Percentiles rank a stretch among this genome's conserved stretches.
phyloP scores from a whole-genome alignment of 2,888 invertebrate genomes.

The Chrysolina haemoptera region DNA sequence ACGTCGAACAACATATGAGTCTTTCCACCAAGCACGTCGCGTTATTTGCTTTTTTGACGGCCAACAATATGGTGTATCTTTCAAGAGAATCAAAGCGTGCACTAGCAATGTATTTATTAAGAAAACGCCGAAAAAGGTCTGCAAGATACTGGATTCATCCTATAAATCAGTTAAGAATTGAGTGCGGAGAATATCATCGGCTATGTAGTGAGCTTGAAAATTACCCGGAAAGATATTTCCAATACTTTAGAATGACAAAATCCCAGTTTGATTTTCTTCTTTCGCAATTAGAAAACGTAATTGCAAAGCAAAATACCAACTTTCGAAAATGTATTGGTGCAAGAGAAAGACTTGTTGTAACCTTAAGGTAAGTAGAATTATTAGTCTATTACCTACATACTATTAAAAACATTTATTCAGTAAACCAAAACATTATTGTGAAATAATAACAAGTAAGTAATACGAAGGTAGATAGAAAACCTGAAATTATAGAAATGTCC shows the following conservation, averaged over 20 bases:
- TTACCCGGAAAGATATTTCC: neutral
- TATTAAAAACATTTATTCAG: too few species aligned
- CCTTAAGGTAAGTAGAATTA: too few species aligned
- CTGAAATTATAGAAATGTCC: too few species aligned
- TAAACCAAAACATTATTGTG: too few species aligned
- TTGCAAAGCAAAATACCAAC: neutral
- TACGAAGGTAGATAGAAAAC: too few species aligned
- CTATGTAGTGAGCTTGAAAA: too few species aligned
- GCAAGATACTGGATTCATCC: neutral
- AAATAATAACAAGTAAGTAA: too few species aligned
- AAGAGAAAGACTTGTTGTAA: neutral
- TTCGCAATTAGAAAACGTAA: neutral
- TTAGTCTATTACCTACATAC: too few species aligned
- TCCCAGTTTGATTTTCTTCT: neutral
- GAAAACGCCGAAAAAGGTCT: slow-evolving; percentile 5
- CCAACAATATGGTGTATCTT: neutral
- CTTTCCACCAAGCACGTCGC: neutral
- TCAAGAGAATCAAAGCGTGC: slow-evolving; percentile 15
- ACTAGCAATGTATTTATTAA: slow-evolving; percentile 13
- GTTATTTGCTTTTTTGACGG: neutral
- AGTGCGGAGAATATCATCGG: too few species aligned
- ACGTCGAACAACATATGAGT: slow-evolving; percentile 11
- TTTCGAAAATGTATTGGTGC: neutral
- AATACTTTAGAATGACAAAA: neutral
- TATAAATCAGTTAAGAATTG: too few species aligned